A percentile compares a stretch with the other conserved stretches of the same genome.
These are phyloP conservation scores for Lucifuga dentata DNA, from an alignment of 2,113 vertebrate genomes.

Conservation along the genomic window DNA sequence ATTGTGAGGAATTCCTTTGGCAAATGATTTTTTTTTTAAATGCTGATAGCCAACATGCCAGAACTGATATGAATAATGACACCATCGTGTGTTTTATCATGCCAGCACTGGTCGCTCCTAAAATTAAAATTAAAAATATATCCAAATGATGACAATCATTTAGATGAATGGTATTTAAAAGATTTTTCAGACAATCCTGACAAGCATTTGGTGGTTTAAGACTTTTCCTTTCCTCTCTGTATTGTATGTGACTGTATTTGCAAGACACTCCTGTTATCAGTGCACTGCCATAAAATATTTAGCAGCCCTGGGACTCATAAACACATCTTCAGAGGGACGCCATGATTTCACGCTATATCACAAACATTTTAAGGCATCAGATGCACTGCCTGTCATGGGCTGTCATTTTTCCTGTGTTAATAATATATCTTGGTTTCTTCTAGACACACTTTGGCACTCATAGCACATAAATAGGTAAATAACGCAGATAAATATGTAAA, in stretches of 20 bases:
- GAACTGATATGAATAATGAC: no score
- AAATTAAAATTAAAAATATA: no score
- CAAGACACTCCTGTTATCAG: slow-evolving; percentile 51
- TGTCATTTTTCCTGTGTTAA: slow-evolving; percentile 81
- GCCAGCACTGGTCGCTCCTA: no score
- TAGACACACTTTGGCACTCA: slow-evolving; percentile 82
- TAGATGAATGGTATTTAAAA: background rate
- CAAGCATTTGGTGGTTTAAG: background rate
- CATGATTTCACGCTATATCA: slow-evolving; percentile 83
- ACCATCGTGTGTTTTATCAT: no score
- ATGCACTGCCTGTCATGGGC: slow-evolving; percentile 76
- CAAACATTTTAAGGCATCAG: slow-evolving; percentile 82
- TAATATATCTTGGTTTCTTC: slow-evolving; percentile 79
- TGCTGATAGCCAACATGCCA: no score
- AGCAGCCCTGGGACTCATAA: slow-evolving; percentile 87
- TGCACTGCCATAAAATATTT: slow-evolving; percentile 88
- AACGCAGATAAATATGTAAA: slow-evolving; percentile 72
- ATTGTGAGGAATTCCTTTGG: no score
- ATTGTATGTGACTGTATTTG: slow-evolving; percentile 22
- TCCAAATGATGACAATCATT: background rate
- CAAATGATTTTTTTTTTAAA: no score
- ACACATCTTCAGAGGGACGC: slow-evolving; percentile 85
- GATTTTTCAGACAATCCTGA: background rate
- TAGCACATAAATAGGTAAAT: slow-evolving; percentile 80
- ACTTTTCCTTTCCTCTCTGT: background rate